These are phyloP conservation scores for Tenthredo livida DNA, from an alignment of 2,888 invertebrate genomes.

Conservation along the genomic window DNA sequence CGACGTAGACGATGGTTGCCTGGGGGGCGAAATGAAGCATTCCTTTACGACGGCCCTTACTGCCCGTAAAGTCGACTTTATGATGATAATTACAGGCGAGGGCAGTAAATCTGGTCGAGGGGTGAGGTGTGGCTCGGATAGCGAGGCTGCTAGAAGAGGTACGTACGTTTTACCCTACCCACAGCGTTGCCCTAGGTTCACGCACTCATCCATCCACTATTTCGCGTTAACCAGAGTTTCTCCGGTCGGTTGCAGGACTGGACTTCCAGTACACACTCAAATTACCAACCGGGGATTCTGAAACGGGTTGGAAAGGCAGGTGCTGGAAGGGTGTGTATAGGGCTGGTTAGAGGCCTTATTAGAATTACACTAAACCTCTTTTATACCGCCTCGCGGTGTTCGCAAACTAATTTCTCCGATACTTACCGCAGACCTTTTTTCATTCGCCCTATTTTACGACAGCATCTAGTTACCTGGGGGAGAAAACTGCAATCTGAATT, in stretches of 20 bases:
- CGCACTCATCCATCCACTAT: constrained; percentile 23
- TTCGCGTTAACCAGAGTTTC: constrained; percentile 59
- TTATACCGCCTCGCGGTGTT: neutral
- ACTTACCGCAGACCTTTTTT: neutral
- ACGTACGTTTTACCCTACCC: constrained; percentile 49
- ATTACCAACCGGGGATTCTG: constrained; percentile 59
- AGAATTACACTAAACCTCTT: constrained; percentile 55
- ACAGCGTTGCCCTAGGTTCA: constrained; percentile 43
- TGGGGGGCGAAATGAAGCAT: constrained; percentile 76
- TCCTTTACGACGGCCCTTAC: constrained; percentile 78
- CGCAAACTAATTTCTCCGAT: constrained; percentile 12
- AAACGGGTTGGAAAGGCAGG: constrained; percentile 22
- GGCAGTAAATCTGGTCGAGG: constrained; percentile 76
- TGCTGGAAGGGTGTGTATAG: neutral
- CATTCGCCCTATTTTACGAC: neutral
- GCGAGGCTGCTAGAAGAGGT: constrained; percentile 56
- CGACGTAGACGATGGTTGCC: constrained; percentile 55
- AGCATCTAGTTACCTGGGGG: neutral
- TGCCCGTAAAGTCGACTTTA: constrained; percentile 78
- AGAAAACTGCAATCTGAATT: neutral
- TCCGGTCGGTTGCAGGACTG: constrained; percentile 53
- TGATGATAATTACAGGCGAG: constrained; percentile 78
- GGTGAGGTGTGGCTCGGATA: constrained; percentile 53
- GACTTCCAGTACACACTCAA: constrained; percentile 54
- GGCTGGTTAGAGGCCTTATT: constrained; percentile 56